phyloP scores from a whole-genome alignment of 1,140 invertebrate species.

The Atopsyche davidsoni region DNA sequence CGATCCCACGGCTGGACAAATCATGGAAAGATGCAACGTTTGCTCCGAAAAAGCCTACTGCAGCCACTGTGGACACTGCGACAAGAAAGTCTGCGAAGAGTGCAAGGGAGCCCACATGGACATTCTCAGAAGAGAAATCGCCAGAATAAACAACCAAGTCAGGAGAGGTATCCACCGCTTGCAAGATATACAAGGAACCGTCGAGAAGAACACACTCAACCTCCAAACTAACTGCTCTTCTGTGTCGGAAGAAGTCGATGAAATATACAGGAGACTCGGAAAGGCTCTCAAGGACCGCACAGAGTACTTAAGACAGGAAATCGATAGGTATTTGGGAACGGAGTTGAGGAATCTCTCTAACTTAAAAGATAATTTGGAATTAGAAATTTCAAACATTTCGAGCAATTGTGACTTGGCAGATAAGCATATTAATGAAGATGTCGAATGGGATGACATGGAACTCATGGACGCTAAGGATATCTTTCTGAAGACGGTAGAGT shows the following conservation, averaged over 20 bases:
- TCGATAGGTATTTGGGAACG: conserved; percentile 78
- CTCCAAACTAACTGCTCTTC: conserved; percentile 79
- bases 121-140: conserved; percentile 88
- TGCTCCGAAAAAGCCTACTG: conserved; percentile 94
- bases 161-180: conserved; percentile 77
- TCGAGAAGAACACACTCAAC: conserved; percentile 79
- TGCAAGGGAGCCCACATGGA: conserved; percentile 94
- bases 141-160: conserved; percentile 89
- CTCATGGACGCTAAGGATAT: conserved; percentile 92
- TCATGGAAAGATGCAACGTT: conserved; percentile 80
- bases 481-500: conserved; percentile 88
- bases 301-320: conserved; percentile 78
- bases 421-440: conserved; percentile 82
- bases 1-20: conserved; percentile 74
- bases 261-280: conserved; percentile 80
- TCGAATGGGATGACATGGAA: conserved; percentile 82
- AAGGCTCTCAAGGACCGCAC: conserved; percentile 91
- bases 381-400: conserved; percentile 86
- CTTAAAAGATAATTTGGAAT: conserved; percentile 87
- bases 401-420: conserved; percentile 96
- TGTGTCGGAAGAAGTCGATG: conserved; percentile 87
- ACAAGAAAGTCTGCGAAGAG: conserved; percentile 86
- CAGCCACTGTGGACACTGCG: conserved; percentile 85
- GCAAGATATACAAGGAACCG: conserved; percentile 73
- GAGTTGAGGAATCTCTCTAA: conserved; percentile 77